These are phyloP conservation scores for Trachops cirrhosus DNA, from an alignment of 2,797 vertebrate genomes.

Conservation along the genomic window DNA sequence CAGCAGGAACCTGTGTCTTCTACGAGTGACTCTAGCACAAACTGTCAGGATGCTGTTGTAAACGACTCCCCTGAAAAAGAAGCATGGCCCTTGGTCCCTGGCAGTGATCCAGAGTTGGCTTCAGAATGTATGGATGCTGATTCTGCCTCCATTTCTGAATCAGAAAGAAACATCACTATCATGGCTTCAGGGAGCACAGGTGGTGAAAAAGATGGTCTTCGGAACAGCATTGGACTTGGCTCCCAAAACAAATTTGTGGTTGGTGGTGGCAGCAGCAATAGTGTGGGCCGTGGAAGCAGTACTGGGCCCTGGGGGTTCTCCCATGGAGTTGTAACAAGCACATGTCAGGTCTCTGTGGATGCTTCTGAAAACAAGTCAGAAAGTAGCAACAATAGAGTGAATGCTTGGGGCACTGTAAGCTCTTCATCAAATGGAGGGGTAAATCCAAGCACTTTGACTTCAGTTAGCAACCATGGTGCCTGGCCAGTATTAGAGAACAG, in stretches of 20 bases:
- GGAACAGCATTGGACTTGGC: slow-evolving; percentile 85
- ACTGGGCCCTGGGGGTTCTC: slow-evolving; percentile 88
- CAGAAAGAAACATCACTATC: slow-evolving; percentile 91
- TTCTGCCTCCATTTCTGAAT: slow-evolving; percentile 92
- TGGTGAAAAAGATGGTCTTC: slow-evolving; percentile 87
- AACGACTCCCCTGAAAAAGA: slow-evolving; percentile 90
- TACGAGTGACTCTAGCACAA: slow-evolving; percentile 92
- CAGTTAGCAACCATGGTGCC: slow-evolving; percentile 97
- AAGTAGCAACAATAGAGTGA: slow-evolving; percentile 88
- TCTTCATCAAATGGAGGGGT: slow-evolving; percentile 92
- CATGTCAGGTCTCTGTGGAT: slow-evolving; percentile 88
- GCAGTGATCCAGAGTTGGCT: slow-evolving; percentile 93
- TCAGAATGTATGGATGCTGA: slow-evolving; percentile 98
- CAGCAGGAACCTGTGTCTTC: slow-evolving; percentile 94
- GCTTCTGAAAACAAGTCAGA: slow-evolving; percentile 89
- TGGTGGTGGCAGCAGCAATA: slow-evolving; percentile 94
- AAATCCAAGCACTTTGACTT: slow-evolving; percentile 96
- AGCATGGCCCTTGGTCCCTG: slow-evolving; percentile 94
- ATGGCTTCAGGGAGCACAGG: slow-evolving; percentile 88
- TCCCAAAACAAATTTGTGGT: slow-evolving; percentile 86
- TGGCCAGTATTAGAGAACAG: slow-evolving; percentile 93
- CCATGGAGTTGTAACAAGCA: slow-evolving; percentile 87
- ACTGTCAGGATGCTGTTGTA: slow-evolving; percentile 94
- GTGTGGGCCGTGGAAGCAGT: slow-evolving; percentile 91
- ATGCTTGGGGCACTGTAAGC: slow-evolving; percentile 92